Evolutionary conservation across 1,140 invertebrate species (phyloP).

Genomic region (Drosophila bocki): DNA sequence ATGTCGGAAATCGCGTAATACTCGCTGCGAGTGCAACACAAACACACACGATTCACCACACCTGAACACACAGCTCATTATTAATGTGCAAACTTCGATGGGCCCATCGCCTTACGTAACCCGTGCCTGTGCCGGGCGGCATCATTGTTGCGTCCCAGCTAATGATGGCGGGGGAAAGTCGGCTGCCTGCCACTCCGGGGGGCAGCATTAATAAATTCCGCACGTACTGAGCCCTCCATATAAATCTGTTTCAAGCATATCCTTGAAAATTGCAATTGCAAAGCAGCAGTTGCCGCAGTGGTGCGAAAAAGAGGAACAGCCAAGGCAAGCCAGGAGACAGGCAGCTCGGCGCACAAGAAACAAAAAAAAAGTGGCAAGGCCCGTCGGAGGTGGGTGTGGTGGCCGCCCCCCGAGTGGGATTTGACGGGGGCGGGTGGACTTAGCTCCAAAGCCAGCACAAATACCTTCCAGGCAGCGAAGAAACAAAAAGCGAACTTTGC

Average conservation of each 20-base stretch:
- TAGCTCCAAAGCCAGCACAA: conserved; percentile 37
- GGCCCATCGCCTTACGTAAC: conserved; percentile 62
- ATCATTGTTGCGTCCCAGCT: conserved; percentile 49
- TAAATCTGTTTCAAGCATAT: conserved; percentile 84
- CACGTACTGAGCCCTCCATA: conserved; percentile 78
- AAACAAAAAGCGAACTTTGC: conserved; percentile 61
- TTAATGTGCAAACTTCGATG: conserved; percentile 72
- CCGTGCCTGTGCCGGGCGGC: conserved; percentile 8
- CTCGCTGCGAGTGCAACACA: conserved; percentile 41
- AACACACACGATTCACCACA: conserved; percentile 39
- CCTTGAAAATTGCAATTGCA: conserved; percentile 84
- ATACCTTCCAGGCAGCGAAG: conserved; percentile 65
- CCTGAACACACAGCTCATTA: conserved; percentile 52
- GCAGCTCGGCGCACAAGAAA: conserved; percentile 14
- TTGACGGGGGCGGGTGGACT: conserved; percentile 14
- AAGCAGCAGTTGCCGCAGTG: conserved; percentile 54
- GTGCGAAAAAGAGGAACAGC: conserved; percentile 53
- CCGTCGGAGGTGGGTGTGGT: conserved; percentile 13
- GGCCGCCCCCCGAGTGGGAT: conserved; percentile 7
- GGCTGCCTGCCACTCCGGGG: conserved; percentile 22
- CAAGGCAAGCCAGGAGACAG: conserved; percentile 31
- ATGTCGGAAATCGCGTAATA: conserved; percentile 51
- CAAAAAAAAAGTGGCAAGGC: conserved; percentile 18
- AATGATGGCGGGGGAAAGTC: conserved; percentile 41
- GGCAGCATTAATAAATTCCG: conserved; percentile 76